Evolutionary conservation across 2,888 invertebrate species (phyloP), one percentile per base, ranked within the genome.

Genomic region (Diaperis boleti): DNA sequence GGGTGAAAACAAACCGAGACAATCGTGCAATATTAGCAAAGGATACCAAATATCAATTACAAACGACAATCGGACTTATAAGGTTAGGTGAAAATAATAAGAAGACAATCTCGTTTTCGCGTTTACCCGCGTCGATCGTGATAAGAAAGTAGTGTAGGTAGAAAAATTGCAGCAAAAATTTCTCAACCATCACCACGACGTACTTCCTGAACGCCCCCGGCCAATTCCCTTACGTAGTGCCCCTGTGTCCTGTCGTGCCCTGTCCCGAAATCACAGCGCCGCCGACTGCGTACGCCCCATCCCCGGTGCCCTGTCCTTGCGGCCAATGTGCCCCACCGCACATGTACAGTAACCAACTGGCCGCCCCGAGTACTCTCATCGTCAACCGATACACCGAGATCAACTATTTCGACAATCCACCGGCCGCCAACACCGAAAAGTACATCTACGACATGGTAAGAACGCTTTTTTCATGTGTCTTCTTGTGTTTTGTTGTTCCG

Each of bases 321-420:
- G 70, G 85, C 86, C 74, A 87, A 86, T 82, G 86, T 83, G 78
- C 86, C 85, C 72, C 78, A 67, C 71, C 85, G 70, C 85, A 68
- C 84, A 85, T 77, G 74, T 78, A 76, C 75, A 72, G 70, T 75
- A 65, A 59, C 59, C 63, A 64, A 49, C 59, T 72, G 65, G 69
- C 72, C 57, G 74, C 77, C 61, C 78, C 80, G 42, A 80, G 76
- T 68, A 81, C 82, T 26, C 76, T 82, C 62, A 82, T 82, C 72
- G 82, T 82, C 73, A 82, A 82, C 70, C 76, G 82, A 50, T 82
- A 81, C 77, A 82, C 82, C 68, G 82, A 82, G 69, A 82, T 82
- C 79, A 82, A 82, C 78, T 82, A 82, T 72, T 82, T 81, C 74
- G 82, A 82, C 77, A 80, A 80, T 69, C 79, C 74, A 45, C 74